Percentiles rank a stretch among this genome's conserved stretches.
phyloP scores from a whole-genome alignment of 2,888 invertebrate species.

The Crioceris asparagi region DNA sequence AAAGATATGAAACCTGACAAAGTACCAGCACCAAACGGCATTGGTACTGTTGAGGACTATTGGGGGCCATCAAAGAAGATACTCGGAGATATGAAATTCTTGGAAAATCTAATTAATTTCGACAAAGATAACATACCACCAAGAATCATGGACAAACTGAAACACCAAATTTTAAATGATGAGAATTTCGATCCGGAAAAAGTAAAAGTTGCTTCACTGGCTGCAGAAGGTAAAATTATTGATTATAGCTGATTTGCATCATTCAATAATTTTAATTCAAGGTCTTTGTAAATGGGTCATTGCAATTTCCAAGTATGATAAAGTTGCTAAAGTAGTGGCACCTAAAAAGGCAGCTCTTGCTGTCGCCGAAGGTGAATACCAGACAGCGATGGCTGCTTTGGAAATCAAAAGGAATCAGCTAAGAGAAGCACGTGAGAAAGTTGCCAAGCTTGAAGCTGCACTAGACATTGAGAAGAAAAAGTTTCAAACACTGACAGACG shows the following conservation, averaged over 20 bases:
- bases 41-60: slow-evolving; percentile 80
- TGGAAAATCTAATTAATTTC: slow-evolving; percentile 75
- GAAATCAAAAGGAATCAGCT: slow-evolving; percentile 69
- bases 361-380: slow-evolving; percentile 73
- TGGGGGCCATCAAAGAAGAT: slow-evolving; percentile 87
- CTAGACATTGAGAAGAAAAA: slow-evolving; percentile 56
- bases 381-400: slow-evolving; percentile 61
- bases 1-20: slow-evolving; percentile 86
- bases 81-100: slow-evolving; percentile 82
- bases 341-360: slow-evolving; percentile 89
- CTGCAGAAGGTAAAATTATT: slow-evolving; percentile 61
- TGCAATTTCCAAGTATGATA: slow-evolving; percentile 91
- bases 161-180: slow-evolving; percentile 68
- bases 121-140: slow-evolving; percentile 91
- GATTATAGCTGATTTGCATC: background rate
- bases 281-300: slow-evolving; percentile 89
- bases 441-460: slow-evolving; percentile 60
- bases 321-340: slow-evolving; percentile 81
- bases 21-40: slow-evolving; percentile 69
- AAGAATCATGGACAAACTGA: slow-evolving; percentile 70
- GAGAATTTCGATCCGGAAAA: slow-evolving; percentile 89
- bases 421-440: slow-evolving; percentile 55
- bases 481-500: slow-evolving; percentile 66
- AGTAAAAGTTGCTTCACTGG: slow-evolving; percentile 74
- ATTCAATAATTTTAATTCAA: slow-evolving; percentile 19